A percentile compares a stretch with the other conserved stretches of the same genome.
Evolutionary conservation across 2,113 vertebrate species (phyloP).

Genomic region (Sinocyclocheilus maitianheensis): DNA sequence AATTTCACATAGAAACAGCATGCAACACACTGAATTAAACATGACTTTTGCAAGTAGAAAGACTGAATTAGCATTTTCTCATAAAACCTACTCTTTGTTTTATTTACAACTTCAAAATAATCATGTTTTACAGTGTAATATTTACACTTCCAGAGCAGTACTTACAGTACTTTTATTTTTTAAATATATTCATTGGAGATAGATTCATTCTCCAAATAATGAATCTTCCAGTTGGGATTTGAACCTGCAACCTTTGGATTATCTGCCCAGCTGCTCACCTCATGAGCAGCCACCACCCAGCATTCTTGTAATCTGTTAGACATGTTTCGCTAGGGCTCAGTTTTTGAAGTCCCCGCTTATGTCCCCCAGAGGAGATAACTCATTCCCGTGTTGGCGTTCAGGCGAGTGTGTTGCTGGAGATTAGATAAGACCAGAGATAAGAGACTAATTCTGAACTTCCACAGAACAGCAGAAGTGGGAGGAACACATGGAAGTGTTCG

Average conservation of each 20-base stretch:
- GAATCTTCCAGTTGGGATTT: neutral
- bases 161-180: neutral
- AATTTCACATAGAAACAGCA: no score
- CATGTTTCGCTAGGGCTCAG: slow-evolving; percentile 24
- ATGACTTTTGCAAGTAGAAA: no score
- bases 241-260: neutral
- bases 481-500: slow-evolving; percentile 1
- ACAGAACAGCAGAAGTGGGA: neutral
- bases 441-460: slow-evolving; percentile 23
- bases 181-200: no score
- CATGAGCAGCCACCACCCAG: neutral
- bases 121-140: no score
- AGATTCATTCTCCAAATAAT: neutral
- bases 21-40: no score
- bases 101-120: no score
- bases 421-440: slow-evolving; percentile 28
- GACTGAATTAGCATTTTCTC: no score
- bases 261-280: neutral
- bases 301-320: neutral
- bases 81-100: no score
- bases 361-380: slow-evolving; percentile 13
- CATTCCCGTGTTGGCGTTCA: neutral
- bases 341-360: slow-evolving; percentile 14
- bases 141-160: neutral
- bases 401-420: slow-evolving; percentile 8